Evolutionary conservation across 1,140 invertebrate genomes (phyloP).

Genomic region (Platyscapa corneri): DNA sequence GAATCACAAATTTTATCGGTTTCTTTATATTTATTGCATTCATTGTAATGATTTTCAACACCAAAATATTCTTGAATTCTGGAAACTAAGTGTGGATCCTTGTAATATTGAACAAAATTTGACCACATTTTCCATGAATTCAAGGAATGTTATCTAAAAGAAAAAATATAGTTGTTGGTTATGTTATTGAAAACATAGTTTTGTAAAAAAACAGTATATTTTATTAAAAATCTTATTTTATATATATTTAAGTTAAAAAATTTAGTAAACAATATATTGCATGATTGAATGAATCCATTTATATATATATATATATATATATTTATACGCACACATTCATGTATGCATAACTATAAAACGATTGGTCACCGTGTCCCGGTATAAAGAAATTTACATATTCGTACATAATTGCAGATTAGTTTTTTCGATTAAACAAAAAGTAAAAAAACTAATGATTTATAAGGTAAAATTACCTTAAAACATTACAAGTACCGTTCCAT

Average conservation of each 20-base stretch:
- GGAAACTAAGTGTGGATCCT: constrained; percentile 81
- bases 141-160: constrained; percentile 30
- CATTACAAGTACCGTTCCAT: no score
- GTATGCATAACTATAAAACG: no score
- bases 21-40: constrained; percentile 14
- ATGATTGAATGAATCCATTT: no score
- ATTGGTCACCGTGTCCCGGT: no score
- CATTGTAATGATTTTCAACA: constrained; percentile 72
- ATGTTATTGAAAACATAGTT: neutral
- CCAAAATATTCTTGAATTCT: constrained; percentile 84
- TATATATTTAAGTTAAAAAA: neutral
- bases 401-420: no score
- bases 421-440: no score
- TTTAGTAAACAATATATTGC: neutral
- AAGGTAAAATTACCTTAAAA: neutral
- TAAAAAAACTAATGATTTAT: neutral
- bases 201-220: neutral
- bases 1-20: constrained; percentile 17
- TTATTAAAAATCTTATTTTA: no score
- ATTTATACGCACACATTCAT: no score
- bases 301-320: no score
- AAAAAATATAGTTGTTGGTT: constrained; percentile 11
- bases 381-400: no score
- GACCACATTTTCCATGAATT: constrained; percentile 61
- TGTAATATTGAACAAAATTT: constrained; percentile 77